These are phyloP conservation scores for Bombus polaris DNA, from an alignment of 1,140 invertebrate species.

Conservation along the genomic window DNA sequence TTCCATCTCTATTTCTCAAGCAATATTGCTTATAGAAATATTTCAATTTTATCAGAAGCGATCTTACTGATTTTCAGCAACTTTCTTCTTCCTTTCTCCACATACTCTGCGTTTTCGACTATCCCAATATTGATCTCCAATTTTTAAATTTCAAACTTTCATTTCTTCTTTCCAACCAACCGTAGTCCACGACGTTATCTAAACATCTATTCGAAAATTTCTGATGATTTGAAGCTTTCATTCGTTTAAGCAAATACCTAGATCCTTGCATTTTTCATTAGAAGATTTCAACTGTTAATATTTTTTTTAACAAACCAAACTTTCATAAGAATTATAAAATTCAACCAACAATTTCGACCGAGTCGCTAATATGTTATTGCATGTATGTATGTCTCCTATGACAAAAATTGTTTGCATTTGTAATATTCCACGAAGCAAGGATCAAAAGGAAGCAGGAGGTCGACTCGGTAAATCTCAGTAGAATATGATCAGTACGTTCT, in stretches of 20 bases:
- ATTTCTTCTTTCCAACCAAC: not conserved
- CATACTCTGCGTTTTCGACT: not conserved
- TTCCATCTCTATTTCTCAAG: too few relatives aligned
- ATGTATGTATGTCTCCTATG: too few relatives aligned
- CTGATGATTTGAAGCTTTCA: not conserved
- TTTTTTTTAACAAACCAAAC: too few relatives aligned
- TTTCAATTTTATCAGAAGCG: too few relatives aligned
- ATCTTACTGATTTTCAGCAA: too few relatives aligned
- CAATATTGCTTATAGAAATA: too few relatives aligned
- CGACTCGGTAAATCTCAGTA: not conserved
- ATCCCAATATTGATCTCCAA: not conserved
- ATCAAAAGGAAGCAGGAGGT: not conserved
- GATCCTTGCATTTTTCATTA: too few relatives aligned
- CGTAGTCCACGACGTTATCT: not conserved
- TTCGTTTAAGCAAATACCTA: not conserved
- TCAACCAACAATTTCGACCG: too few relatives aligned
- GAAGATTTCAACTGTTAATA: too few relatives aligned
- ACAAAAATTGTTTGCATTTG: not conserved
- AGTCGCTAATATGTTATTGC: too few relatives aligned
- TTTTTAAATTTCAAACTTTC: not conserved
- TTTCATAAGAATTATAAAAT: too few relatives aligned
- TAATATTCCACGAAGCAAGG: not conserved
- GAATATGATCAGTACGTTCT: not conserved
- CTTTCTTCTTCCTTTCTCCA: not conserved
- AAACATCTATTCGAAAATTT: not conserved